phyloP scores from a whole-genome alignment of 2,113 vertebrate species.

The Engraulis encrasicolus region DNA sequence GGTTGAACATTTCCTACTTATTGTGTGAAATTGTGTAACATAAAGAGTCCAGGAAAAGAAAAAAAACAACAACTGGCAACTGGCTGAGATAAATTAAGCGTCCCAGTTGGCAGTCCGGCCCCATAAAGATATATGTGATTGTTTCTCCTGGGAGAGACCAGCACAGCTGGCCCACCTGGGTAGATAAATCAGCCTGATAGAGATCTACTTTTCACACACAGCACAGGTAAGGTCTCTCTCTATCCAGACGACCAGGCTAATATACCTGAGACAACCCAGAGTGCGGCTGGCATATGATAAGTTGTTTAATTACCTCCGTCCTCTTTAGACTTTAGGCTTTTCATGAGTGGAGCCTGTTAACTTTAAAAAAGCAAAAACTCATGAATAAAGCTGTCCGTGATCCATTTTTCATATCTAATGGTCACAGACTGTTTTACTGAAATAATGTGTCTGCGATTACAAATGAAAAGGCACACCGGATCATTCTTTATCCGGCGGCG shows the following conservation, averaged over 20 bases:
- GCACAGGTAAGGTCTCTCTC: conserved; percentile 41
- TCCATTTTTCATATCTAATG: conserved; percentile 91
- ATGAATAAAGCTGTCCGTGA: conserved; percentile 84
- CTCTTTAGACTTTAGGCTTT: conserved; percentile 66
- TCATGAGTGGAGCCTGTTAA: conserved; percentile 69
- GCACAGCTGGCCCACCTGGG: conserved; percentile 29
- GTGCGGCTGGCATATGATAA: conserved; percentile 55
- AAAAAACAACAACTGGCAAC: no score
- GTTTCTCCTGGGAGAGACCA: background rate
- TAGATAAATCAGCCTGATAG: conserved; percentile 37
- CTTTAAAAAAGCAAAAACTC: conserved; percentile 84
- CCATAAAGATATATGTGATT: conserved; percentile 23
- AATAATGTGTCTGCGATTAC: conserved; percentile 93
- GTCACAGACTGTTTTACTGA: conserved; percentile 88
- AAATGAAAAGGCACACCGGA: conserved; percentile 94
- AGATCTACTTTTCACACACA: conserved; percentile 41
- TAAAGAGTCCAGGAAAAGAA: background rate
- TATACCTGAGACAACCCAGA: conserved; percentile 35
- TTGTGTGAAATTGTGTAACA: background rate
- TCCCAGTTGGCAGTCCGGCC: conserved; percentile 4
- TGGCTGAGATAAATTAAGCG: conserved; percentile 12
- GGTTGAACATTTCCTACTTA: conserved; percentile 15
- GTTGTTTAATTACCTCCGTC: conserved; percentile 54
- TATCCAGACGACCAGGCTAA: conserved; percentile 24
- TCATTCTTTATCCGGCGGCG: conserved; percentile 89